Percentiles rank a stretch among this genome's conserved stretches.
phyloP scores from a whole-genome alignment of 1,140 invertebrate species.

The Bradynema listronoti region DNA sequence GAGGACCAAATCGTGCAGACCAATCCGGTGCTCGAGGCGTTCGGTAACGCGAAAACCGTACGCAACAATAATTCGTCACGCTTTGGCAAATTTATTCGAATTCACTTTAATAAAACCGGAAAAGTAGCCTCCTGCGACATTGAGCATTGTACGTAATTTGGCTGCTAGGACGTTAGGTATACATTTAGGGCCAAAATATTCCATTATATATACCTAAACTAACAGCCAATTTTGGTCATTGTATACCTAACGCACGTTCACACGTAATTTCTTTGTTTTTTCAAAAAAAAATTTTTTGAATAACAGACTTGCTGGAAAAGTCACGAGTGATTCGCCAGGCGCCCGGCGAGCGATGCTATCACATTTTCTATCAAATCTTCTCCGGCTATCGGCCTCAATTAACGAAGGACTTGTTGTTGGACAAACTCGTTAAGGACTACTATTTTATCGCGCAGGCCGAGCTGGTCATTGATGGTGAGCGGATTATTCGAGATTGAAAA shows the following conservation, averaged over 20 bases:
- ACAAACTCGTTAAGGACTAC: slow-evolving; percentile 52
- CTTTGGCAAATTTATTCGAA: slow-evolving; percentile 90
- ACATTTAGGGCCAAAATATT: no score
- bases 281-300: not conserved
- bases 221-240: slow-evolving; percentile 43
- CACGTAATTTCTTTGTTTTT: not conserved
- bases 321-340: slow-evolving; percentile 99
- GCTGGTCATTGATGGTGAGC: slow-evolving; percentile 86
- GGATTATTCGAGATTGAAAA: slow-evolving; percentile 59
- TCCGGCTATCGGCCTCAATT: slow-evolving; percentile 77
- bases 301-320: slow-evolving; percentile 91
- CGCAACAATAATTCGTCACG: slow-evolving; percentile 99
- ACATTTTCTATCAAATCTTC: slow-evolving; percentile 70
- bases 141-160: slow-evolving; percentile 88
- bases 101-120: slow-evolving; percentile 96
- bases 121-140: slow-evolving; percentile 99
- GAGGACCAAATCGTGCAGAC: slow-evolving; percentile 98
- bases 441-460: slow-evolving; percentile 89
- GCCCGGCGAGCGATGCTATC: slow-evolving; percentile 93
- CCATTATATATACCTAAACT: no score
- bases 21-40: slow-evolving; percentile 97
- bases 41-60: slow-evolving; percentile 98
- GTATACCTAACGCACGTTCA: slow-evolving; percentile 1
- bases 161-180: no score
- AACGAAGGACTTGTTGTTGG: slow-evolving; percentile 46